phyloP scores from a whole-genome alignment of 2,888 invertebrate species.

The Euspilapteryx auroguttella region DNA sequence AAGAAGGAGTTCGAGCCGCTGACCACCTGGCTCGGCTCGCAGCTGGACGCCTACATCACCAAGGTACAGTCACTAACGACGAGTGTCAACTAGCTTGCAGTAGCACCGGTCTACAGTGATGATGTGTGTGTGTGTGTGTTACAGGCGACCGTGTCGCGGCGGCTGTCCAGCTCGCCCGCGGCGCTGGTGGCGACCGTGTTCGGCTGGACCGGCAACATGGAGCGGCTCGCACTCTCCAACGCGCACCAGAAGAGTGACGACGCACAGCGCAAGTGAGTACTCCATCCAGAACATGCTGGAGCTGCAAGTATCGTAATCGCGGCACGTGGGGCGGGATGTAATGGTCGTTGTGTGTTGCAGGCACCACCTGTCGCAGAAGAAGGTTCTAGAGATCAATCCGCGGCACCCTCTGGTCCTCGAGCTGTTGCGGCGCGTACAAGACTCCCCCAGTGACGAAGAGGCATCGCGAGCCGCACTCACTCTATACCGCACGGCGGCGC shows the following conservation, averaged over 20 bases:
- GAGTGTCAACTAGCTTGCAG: no score
- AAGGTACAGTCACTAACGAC: no score
- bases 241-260: slow-evolving; percentile 93
- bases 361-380: slow-evolving; percentile 92
- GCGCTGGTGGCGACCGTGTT: slow-evolving; percentile 95
- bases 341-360: slow-evolving; percentile 9
- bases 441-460: slow-evolving; percentile 74
- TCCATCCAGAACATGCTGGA: no score
- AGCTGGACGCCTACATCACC: slow-evolving; percentile 73
- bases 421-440: slow-evolving; percentile 78
- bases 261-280: slow-evolving; percentile 71
- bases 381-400: slow-evolving; percentile 96
- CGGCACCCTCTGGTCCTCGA: slow-evolving; percentile 94
- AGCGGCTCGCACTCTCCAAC: slow-evolving; percentile 91
- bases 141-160: slow-evolving; percentile 83
- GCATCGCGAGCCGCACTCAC: slow-evolving; percentile 85
- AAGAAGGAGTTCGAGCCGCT: slow-evolving; percentile 86
- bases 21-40: slow-evolving; percentile 86
- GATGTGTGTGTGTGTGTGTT: no score
- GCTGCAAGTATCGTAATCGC: no score
- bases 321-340: no score
- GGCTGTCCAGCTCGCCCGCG: slow-evolving; percentile 90
- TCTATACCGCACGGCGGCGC: slow-evolving; percentile 90
- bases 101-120: no score
- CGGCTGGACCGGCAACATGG: slow-evolving; percentile 99